A percentile compares a stretch with the other conserved stretches of the same genome.
Evolutionary conservation across 2,888 invertebrate genomes (phyloP).

Genomic region (Therioaphis trifolii): DNA sequence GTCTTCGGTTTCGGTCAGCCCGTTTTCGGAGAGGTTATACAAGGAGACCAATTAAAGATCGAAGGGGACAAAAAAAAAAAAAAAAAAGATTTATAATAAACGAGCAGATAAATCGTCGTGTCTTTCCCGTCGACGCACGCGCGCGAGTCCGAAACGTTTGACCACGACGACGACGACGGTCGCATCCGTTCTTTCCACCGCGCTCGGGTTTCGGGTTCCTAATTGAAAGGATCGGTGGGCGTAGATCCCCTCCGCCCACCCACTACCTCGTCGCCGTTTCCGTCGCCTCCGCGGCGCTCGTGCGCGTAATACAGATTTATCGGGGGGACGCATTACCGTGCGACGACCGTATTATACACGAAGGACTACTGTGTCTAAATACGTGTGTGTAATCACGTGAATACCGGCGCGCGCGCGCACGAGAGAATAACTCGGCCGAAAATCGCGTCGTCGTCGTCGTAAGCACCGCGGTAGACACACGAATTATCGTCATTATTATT

Average conservation of each 20-base stretch:
- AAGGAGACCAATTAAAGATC: not conserved
- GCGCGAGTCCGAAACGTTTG: too few relatives aligned
- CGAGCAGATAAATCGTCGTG: not conserved
- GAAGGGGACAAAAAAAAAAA: too few relatives aligned
- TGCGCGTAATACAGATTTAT: conserved; percentile 17
- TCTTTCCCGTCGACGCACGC: not conserved
- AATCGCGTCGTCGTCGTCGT: too few relatives aligned
- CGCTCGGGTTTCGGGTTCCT: conserved; percentile 1
- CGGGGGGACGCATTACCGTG: not conserved
- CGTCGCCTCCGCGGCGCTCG: not conserved
- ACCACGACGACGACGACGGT: too few relatives aligned
- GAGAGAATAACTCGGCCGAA: too few relatives aligned
- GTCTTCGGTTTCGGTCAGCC: not conserved
- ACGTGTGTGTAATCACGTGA: too few relatives aligned
- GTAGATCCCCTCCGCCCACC: not conserved
- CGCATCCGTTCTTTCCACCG: not conserved
- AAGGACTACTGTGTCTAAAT: too few relatives aligned
- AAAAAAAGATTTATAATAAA: too few relatives aligned
- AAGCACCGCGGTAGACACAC: too few relatives aligned
- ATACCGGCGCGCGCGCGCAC: too few relatives aligned
- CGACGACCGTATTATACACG: not conserved
- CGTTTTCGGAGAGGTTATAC: not conserved
- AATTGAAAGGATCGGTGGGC: conserved; percentile 55
- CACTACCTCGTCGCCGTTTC: not conserved
- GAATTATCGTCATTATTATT: too few relatives aligned